Conservation (phyloP, 2,113 vertebrate species). For the Urocolius indicus region DNA sequence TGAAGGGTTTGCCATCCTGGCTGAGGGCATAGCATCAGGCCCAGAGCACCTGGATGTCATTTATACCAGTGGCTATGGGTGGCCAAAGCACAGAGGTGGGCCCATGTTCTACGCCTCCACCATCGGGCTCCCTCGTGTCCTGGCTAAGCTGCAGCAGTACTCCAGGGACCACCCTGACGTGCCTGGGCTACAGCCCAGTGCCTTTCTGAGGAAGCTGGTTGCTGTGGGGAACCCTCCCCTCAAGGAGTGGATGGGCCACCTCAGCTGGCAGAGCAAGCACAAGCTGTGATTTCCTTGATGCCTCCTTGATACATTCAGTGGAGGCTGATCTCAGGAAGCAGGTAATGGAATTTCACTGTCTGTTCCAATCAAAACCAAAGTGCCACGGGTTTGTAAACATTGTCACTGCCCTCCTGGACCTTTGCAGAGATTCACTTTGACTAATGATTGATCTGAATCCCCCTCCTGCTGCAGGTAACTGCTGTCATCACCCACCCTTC, state of each 20-base stretch:
- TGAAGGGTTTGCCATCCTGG: slow-evolving; percentile 89
- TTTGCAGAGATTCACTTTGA: not conserved
- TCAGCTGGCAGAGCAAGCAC: slow-evolving; percentile 59
- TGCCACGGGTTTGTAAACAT: not conserved
- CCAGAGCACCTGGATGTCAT: slow-evolving; percentile 92
- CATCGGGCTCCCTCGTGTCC: slow-evolving; percentile 81
- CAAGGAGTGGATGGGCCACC: slow-evolving; percentile 82
- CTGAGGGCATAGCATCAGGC: slow-evolving; percentile 83
- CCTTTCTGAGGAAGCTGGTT: slow-evolving; percentile 85
- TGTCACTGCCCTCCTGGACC: not conserved
- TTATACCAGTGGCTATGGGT: slow-evolving; percentile 89
- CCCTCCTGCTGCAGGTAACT: not conserved
- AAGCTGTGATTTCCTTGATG: slow-evolving; percentile 77
- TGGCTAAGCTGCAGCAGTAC: slow-evolving; percentile 85
- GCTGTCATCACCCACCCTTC: not conserved
- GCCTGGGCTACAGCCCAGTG: slow-evolving; percentile 81
- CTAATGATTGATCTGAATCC: not conserved
- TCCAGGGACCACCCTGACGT: slow-evolving; percentile 82
- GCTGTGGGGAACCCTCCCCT: slow-evolving; percentile 85
- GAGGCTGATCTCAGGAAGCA: not conserved
- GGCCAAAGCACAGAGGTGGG: slow-evolving; percentile 88
- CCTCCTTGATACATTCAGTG: not conserved
- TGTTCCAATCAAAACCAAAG: not conserved
- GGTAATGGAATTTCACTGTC: not conserved
- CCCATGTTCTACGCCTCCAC: slow-evolving; percentile 91